Evolutionary conservation across 2,888 invertebrate species (phyloP).

Genomic region (Polydrusus pterygomalis): DNA sequence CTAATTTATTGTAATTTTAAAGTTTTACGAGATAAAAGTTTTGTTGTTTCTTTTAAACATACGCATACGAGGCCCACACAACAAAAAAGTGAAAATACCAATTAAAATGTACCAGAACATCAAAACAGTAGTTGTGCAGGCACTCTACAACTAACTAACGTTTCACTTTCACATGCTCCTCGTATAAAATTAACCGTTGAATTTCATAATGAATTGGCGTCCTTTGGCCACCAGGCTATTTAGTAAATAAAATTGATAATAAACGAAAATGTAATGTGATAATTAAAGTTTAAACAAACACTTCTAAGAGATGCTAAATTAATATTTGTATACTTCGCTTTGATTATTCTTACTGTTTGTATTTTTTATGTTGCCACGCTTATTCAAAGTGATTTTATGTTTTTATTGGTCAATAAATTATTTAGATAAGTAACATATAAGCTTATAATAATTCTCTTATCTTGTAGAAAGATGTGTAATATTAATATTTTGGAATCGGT

Average conservation of each 20-base stretch:
- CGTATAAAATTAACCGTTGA: neutral
- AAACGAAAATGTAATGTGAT: constrained; percentile 39
- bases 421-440: constrained; percentile 3
- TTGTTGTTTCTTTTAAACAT: constrained; percentile 18
- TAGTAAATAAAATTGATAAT: constrained; percentile 37
- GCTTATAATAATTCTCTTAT: constrained; percentile 13
- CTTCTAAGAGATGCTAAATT: constrained; percentile 34
- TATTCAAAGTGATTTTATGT: constrained; percentile 23
- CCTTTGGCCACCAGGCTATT: constrained; percentile 23
- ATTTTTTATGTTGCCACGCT: constrained; percentile 13
- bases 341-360: constrained; percentile 21
- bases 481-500: neutral
- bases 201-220: constrained; percentile 20
- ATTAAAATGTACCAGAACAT: too few species aligned
- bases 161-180: too few species aligned
- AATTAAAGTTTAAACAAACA: constrained; percentile 45
- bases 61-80: constrained; percentile 6
- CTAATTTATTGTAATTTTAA: constrained; percentile 45
- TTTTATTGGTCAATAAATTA: constrained; percentile 10
- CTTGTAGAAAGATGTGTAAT: neutral
- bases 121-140: too few species aligned
- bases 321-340: constrained; percentile 34
- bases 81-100: neutral
- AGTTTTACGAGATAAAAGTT: constrained; percentile 14
- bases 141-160: too few species aligned